A percentile compares a stretch with the other conserved stretches of the same genome.
Conservation (phyloP, 1,140 invertebrate species). For the Caenorhabditis remanei region DNA sequence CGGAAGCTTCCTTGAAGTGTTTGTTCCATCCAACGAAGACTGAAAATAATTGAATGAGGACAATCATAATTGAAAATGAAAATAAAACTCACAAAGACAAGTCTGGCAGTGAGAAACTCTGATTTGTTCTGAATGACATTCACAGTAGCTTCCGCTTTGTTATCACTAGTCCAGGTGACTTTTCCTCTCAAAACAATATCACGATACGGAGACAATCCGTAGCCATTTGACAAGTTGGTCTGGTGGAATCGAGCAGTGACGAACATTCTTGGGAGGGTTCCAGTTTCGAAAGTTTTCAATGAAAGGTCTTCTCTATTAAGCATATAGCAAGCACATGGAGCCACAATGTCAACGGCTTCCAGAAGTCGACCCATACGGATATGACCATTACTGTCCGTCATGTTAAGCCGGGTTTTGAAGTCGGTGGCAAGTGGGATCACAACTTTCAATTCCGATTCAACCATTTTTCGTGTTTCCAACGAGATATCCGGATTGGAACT, state of each 20-base stretch:
- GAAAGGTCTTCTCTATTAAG: conserved; percentile 1
- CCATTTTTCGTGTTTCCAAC: conserved; percentile 5
- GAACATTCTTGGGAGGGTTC: conserved; percentile 39
- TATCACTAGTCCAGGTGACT: conserved; percentile 37
- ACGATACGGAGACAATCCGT: conserved; percentile 12
- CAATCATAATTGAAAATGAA: not conserved
- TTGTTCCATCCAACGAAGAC: conserved; percentile 21
- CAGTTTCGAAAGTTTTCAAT: conserved; percentile 31
- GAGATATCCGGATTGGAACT: not conserved
- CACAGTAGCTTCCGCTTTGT: conserved; percentile 37
- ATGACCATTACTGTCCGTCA: conserved; percentile 34
- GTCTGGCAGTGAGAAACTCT: conserved; percentile 16
- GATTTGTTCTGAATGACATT: conserved; percentile 50
- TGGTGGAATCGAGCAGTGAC: conserved; percentile 39
- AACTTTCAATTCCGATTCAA: conserved; percentile 24
- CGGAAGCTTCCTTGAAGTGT: conserved; percentile 16
- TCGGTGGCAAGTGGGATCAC: conserved; percentile 15
- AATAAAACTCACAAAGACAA: conserved; percentile 15
- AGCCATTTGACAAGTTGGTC: conserved; percentile 13
- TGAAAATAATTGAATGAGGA: not conserved
- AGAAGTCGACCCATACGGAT: conserved; percentile 42
- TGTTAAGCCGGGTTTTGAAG: conserved; percentile 35
- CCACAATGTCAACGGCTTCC: conserved; percentile 39
- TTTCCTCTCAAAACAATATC: conserved; percentile 43
- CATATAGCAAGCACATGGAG: conserved; percentile 47